A percentile compares a stretch with the other conserved stretches of the same genome.
These are phyloP conservation scores for Andrena flavipes DNA, from an alignment of 2,888 invertebrate species.

Conservation along the genomic window DNA sequence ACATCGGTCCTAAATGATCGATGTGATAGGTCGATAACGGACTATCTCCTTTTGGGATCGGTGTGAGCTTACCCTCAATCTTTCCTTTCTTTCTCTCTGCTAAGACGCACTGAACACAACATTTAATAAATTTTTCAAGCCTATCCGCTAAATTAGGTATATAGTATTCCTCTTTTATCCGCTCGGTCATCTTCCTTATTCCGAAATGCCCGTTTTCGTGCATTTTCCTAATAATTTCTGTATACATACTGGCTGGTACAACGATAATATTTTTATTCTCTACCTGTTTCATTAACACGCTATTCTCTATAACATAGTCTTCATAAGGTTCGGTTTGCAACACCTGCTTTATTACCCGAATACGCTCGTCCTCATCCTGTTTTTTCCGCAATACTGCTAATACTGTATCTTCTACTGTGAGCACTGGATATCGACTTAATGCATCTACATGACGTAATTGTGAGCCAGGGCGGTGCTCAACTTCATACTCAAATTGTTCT, in stretches of 20 bases:
- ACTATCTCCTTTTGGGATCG: slow-evolving; percentile 11
- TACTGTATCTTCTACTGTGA: not conserved
- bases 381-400: not conserved
- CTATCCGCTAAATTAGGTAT: slow-evolving; percentile 5
- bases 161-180: slow-evolving; percentile 7
- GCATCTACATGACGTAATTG: slow-evolving; percentile 6
- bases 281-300: slow-evolving; percentile 1
- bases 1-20: slow-evolving; percentile 22
- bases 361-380: not conserved
- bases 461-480: not conserved
- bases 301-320: slow-evolving; percentile 9
- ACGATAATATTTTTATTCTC: not conserved
- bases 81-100: slow-evolving; percentile 1
- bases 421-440: slow-evolving; percentile 7
- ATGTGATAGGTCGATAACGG: slow-evolving; percentile 13
- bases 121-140: not conserved
- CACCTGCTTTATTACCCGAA: slow-evolving; percentile 1
- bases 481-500: slow-evolving; percentile 16
- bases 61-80: not conserved
- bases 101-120: slow-evolving; percentile 8
- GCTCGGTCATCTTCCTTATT: not conserved
- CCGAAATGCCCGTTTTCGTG: too few species aligned
- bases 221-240: not conserved
- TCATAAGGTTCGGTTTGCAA: not conserved
- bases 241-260: not conserved